These are phyloP conservation scores for Mesembrinibis cayennensis DNA, from an alignment of 2,113 vertebrate genomes.

Conservation along the genomic window DNA sequence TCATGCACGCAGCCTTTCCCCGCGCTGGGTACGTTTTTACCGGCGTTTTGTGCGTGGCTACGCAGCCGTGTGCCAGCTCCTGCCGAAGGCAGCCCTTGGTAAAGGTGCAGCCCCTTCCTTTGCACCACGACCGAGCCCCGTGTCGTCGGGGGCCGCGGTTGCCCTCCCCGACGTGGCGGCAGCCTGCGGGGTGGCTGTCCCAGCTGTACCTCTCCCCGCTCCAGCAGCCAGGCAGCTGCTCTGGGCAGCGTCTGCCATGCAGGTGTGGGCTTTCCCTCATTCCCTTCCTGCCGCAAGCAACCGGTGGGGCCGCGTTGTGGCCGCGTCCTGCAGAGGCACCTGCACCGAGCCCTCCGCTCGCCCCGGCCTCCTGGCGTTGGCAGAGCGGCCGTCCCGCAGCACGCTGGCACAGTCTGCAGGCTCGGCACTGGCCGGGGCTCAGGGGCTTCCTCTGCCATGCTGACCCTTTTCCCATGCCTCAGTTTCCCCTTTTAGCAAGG, in stretches of 20 bases:
- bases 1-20: neutral
- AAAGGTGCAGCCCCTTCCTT: too few species aligned
- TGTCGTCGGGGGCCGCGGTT: neutral
- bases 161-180: neutral
- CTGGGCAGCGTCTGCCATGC: too few species aligned
- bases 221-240: neutral
- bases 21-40: neutral
- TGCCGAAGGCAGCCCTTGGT: neutral
- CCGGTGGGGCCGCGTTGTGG: fast-evolving
- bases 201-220: neutral
- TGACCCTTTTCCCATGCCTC: neutral
- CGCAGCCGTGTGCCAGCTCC: neutral
- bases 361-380: neutral
- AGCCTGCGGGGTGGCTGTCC: neutral
- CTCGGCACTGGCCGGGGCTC: neutral
- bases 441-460: neutral
- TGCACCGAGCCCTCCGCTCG: neutral
- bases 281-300: neutral
- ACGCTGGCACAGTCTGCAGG: neutral
- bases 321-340: neutral
- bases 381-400: too few species aligned
- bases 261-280: neutral
- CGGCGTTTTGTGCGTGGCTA: neutral
- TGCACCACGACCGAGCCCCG: neutral
- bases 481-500: neutral